These are phyloP conservation scores for Corythucha ciliata DNA, from an alignment of 2,888 invertebrate species.

Conservation along the genomic window DNA sequence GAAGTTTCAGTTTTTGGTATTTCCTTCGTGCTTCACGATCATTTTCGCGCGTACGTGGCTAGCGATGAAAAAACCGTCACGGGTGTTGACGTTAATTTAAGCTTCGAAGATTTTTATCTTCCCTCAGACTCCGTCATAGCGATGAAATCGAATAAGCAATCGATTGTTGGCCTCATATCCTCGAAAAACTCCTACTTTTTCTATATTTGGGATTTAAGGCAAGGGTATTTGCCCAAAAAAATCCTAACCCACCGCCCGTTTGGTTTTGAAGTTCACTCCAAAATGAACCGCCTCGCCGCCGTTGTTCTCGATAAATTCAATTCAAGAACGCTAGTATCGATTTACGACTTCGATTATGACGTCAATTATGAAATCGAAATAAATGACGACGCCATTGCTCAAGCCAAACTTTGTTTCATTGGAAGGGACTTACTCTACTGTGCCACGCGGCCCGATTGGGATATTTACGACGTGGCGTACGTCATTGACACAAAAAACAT, in stretches of 20 bases:
- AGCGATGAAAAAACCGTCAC: slow-evolving; percentile 25
- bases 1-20: slow-evolving; percentile 19
- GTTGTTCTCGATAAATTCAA: slow-evolving; percentile 28
- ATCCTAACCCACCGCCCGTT: slow-evolving; percentile 25
- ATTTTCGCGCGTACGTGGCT: slow-evolving; percentile 25
- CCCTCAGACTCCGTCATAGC: slow-evolving; percentile 23
- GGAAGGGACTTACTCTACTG: slow-evolving; percentile 25
- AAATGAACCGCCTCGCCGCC: slow-evolving; percentile 20
- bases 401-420: slow-evolving; percentile 27
- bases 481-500: slow-evolving; percentile 25
- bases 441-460: slow-evolving; percentile 26
- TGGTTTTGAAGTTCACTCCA: slow-evolving; percentile 24
- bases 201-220: slow-evolving; percentile 23
- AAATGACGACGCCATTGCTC: slow-evolving; percentile 24
- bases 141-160: slow-evolving; percentile 24
- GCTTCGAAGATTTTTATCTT: slow-evolving; percentile 24
- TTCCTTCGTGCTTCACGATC: slow-evolving; percentile 24
- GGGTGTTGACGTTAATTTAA: slow-evolving; percentile 23
- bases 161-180: slow-evolving; percentile 24
- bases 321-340: slow-evolving; percentile 20
- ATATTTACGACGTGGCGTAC: slow-evolving; percentile 23
- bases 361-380: slow-evolving; percentile 26
- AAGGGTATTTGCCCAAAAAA: slow-evolving; percentile 18
- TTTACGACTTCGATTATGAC: slow-evolving; percentile 26
- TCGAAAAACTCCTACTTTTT: slow-evolving; percentile 24